Conservation (phyloP, 2,113 vertebrate genomes). For the Heliornis fulica region DNA sequence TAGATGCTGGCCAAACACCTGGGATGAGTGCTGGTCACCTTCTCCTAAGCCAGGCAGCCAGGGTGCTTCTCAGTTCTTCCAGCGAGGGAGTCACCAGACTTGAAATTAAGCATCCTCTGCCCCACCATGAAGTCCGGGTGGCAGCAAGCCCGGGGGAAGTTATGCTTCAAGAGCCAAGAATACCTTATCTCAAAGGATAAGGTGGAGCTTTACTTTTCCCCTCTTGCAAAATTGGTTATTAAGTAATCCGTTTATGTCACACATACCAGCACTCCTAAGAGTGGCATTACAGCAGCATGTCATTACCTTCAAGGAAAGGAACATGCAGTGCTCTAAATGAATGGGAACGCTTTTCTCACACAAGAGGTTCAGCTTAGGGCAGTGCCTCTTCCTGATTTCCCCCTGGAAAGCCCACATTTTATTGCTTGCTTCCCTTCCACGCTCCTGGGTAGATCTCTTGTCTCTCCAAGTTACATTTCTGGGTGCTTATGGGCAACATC, state of each 20-base stretch:
- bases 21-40: neutral
- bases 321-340: neutral
- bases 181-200: conserved; percentile 79
- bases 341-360: neutral
- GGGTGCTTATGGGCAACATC: neutral
- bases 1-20: neutral
- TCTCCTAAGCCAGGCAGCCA: accelerated
- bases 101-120: neutral
- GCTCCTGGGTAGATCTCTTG: neutral
- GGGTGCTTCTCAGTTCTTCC: neutral
- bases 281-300: neutral
- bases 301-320: conserved; percentile 52
- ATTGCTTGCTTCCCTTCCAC: neutral
- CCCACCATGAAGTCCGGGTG: neutral
- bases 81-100: neutral
- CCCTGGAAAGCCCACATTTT: neutral
- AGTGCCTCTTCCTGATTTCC: neutral
- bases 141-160: conserved; percentile 47
- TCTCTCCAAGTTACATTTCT: neutral
- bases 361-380: neutral
- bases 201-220: conserved; percentile 77
- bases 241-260: conserved; percentile 74
- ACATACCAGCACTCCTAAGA: conserved; percentile 43
- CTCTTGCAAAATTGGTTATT: conserved; percentile 70
- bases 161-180: conserved; percentile 57